A percentile compares a stretch with the other conserved stretches of the same genome.
These are phyloP conservation scores for Phylloscopus whistleri DNA, from an alignment of 2,113 vertebrate species.

Conservation along the genomic window DNA sequence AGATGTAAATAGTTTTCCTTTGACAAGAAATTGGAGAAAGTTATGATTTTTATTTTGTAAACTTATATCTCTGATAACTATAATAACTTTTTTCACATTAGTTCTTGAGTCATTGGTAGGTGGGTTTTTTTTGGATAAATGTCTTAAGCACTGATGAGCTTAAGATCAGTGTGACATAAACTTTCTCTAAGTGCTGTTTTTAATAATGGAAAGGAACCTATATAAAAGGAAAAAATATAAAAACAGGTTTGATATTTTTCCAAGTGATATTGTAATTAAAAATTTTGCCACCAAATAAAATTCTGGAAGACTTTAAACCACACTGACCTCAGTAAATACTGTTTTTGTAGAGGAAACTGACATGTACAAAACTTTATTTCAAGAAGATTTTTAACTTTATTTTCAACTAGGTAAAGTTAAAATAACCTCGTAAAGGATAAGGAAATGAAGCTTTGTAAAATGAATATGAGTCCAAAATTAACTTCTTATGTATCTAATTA, in stretches of 20 bases:
- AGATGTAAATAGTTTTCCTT: background rate
- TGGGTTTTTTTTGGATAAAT: background rate
- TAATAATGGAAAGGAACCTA: background rate
- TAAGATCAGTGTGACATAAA: background rate
- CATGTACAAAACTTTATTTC: background rate
- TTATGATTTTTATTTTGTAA: background rate
- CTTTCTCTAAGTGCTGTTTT: background rate
- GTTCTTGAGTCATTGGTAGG: background rate
- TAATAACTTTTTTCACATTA: background rate
- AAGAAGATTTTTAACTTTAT: background rate
- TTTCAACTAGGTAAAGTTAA: background rate
- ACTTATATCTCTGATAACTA: background rate
- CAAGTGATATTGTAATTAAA: background rate
- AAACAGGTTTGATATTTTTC: background rate
- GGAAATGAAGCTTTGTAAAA: background rate
- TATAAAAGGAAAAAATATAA: background rate
- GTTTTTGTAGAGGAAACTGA: background rate
- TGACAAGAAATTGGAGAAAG: background rate
- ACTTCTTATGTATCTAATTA: background rate
- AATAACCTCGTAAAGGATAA: background rate
- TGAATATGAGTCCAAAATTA: background rate
- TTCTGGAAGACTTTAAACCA: background rate
- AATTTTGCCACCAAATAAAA: background rate
- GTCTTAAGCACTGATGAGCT: background rate
- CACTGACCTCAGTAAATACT: background rate